These are phyloP conservation scores for Bombus confusus DNA, from an alignment of 1,140 invertebrate genomes.

Conservation along the genomic window DNA sequence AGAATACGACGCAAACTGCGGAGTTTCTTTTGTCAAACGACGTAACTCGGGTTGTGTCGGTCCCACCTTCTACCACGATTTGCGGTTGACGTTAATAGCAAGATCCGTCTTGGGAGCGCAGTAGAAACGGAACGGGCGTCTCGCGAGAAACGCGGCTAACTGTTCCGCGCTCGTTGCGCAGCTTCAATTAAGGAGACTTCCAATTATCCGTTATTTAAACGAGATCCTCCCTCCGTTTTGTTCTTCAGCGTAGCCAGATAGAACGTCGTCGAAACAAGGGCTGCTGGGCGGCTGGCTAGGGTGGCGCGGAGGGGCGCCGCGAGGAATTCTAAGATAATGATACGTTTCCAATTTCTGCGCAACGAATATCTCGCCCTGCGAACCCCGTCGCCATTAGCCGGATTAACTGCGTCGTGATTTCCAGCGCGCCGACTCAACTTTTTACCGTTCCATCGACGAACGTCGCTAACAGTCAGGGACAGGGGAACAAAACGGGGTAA, in stretches of 20 bases:
- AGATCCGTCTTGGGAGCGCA: conserved; percentile 28
- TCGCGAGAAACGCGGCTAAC: conserved; percentile 68
- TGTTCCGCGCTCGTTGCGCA: conserved; percentile 66
- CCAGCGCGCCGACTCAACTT: conserved; percentile 9
- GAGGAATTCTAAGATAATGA: conserved; percentile 42
- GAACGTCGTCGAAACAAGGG: conserved; percentile 20
- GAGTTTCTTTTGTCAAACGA: conserved; percentile 15
- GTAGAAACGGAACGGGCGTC: conserved; percentile 48
- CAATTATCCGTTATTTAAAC: conserved; percentile 80
- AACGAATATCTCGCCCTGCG: conserved; percentile 37
- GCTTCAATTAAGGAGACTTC: conserved; percentile 77
- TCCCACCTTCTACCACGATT: conserved; percentile 16
- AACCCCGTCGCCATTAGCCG: conserved; percentile 34
- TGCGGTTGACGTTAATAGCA: conserved; percentile 47
- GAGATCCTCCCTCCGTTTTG: conserved; percentile 60
- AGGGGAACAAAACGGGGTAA: too few species aligned
- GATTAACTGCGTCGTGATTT: conserved; percentile 40
- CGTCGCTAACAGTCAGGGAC: conserved; percentile 14
- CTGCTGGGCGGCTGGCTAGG: too few species aligned
- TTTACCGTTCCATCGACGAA: conserved; percentile 26
- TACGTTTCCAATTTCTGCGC: conserved; percentile 52
- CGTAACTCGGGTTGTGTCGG: background rate
- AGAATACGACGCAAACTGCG: background rate
- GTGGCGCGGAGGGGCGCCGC: background rate
- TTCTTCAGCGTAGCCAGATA: conserved; percentile 29